phyloP scores from a whole-genome alignment of 2,113 vertebrate species.

The Girardinichthys multiradiatus region DNA sequence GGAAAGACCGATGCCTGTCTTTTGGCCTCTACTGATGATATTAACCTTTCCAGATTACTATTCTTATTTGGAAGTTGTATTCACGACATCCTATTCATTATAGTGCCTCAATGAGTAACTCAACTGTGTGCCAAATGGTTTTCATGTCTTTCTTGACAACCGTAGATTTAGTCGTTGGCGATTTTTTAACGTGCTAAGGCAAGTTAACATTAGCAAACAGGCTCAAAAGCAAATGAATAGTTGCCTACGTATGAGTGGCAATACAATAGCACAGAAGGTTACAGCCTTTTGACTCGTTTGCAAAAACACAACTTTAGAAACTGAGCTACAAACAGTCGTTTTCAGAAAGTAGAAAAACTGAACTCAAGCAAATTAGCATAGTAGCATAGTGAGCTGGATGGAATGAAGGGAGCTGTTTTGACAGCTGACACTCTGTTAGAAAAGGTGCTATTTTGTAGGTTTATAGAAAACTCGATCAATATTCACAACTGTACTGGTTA shows the following conservation, averaged over 20 bases:
- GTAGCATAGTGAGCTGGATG: constrained; percentile 28
- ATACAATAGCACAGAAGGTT: background rate
- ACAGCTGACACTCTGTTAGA: constrained; percentile 74
- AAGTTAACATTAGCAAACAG: constrained; percentile 48
- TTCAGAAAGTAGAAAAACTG: background rate
- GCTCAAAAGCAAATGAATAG: constrained; percentile 48
- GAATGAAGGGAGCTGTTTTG: constrained; percentile 68
- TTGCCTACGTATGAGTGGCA: constrained; percentile 22
- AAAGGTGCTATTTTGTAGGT: constrained; percentile 41
- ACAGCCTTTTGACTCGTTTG: background rate
- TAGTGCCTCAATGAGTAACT: background rate
- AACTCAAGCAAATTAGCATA: constrained; percentile 1
- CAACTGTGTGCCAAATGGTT: background rate
- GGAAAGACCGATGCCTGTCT: constrained; percentile 57
- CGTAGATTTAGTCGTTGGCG: constrained; percentile 29
- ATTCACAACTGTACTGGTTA: constrained; percentile 34
- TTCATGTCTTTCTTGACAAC: constrained; percentile 23
- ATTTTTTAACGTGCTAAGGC: constrained; percentile 46
- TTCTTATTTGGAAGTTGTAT: constrained; percentile 29
- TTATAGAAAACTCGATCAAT: constrained; percentile 37
- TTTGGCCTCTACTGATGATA: constrained; percentile 63
- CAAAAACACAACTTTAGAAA: background rate
- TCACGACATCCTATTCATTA: background rate
- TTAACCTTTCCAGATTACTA: constrained; percentile 56
- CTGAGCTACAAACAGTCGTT: background rate